phyloP scores from a whole-genome alignment of 2,888 invertebrate species.

The Cerceris ruficornis region DNA sequence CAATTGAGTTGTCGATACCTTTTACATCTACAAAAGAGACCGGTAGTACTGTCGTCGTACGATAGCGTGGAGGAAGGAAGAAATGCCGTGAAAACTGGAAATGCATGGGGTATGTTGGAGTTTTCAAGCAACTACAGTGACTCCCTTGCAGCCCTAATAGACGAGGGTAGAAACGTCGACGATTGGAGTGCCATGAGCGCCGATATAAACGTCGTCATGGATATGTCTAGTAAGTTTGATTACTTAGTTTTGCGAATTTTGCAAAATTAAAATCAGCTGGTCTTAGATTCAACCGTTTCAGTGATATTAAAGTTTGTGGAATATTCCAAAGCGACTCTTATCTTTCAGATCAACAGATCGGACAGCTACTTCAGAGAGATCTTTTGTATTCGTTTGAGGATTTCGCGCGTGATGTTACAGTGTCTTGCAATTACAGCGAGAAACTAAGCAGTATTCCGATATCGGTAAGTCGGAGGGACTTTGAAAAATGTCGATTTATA shows the following conservation, averaged over 20 bases:
- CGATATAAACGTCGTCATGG: constrained; percentile 88
- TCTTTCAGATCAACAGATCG: constrained; percentile 92
- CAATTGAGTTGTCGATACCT: constrained; percentile 91
- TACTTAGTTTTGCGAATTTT: not conserved
- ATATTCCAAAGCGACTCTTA: not conserved
- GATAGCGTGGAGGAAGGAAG: constrained; percentile 85
- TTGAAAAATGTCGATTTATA: no score
- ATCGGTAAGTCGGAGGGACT: constrained; percentile 82
- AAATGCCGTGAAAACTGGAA: constrained; percentile 86
- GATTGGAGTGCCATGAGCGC: constrained; percentile 85
- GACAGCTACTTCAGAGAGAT: constrained; percentile 89
- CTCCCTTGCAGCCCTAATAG: constrained; percentile 85
- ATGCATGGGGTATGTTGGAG: constrained; percentile 89
- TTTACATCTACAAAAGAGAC: constrained; percentile 86
- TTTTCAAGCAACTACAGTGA: constrained; percentile 90
- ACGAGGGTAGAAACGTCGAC: constrained; percentile 84
- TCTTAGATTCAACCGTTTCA: not conserved
- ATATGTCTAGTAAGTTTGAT: constrained; percentile 89
- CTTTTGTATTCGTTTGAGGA: constrained; percentile 88
- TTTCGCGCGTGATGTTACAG: constrained; percentile 87
- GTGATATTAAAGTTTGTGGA: no score
- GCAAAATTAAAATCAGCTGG: not conserved
- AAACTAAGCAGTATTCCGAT: constrained; percentile 86
- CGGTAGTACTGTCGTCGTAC: constrained; percentile 86
- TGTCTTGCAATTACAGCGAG: constrained; percentile 86